These are phyloP conservation scores for Pheosia gnoma DNA, from an alignment of 2,888 invertebrate genomes.

Conservation along the genomic window DNA sequence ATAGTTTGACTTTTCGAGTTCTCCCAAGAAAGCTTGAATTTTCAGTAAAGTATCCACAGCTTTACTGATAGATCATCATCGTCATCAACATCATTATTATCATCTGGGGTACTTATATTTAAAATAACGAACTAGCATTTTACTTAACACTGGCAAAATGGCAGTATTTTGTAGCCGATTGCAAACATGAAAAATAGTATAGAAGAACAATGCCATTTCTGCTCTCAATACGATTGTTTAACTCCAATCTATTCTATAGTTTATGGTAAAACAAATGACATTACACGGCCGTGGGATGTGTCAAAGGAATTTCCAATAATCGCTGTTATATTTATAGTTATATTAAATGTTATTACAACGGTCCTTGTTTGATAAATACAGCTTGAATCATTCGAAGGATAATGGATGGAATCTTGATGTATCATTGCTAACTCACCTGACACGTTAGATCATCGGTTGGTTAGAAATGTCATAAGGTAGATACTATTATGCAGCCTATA, in stretches of 20 bases:
- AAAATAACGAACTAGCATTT: too few species aligned
- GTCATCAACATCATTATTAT: too few species aligned
- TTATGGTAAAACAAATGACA: neutral
- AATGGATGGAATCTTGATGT: constrained; percentile 1
- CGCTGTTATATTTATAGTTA: neutral
- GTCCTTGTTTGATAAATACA: constrained; percentile 1
- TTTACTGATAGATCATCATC: too few species aligned
- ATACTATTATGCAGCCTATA: too few species aligned
- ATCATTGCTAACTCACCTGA: neutral
- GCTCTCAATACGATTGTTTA: neutral
- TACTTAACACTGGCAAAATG: too few species aligned
- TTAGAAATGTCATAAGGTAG: too few species aligned
- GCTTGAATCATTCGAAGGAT: constrained; percentile 2
- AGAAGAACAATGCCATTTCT: neutral
- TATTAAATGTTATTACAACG: neutral
- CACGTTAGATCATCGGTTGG: neutral
- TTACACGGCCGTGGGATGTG: neutral
- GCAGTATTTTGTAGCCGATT: too few species aligned
- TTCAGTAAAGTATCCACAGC: too few species aligned
- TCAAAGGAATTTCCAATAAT: neutral
- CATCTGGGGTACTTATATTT: too few species aligned
- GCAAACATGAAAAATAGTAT: too few species aligned
- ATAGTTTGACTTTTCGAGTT: too few species aligned
- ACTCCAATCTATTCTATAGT: neutral
- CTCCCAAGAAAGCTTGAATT: too few species aligned